phyloP scores from a whole-genome alignment of 1,140 invertebrate genomes.

The Phocides pigmalion region DNA sequence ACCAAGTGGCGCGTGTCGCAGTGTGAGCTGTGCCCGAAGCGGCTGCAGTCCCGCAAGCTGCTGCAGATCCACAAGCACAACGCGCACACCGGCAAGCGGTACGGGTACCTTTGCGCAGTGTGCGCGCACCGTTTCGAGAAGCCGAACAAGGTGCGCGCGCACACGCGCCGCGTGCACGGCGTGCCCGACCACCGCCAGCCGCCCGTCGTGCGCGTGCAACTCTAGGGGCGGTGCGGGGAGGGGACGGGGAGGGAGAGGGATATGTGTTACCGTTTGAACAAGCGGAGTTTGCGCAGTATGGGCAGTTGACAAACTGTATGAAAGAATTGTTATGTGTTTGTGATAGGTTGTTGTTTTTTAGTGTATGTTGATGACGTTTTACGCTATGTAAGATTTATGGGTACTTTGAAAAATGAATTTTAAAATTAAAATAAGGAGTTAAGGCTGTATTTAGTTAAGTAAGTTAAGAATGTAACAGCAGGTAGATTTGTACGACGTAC shows the following conservation, averaged over 20 bases:
- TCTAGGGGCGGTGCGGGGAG: conserved; percentile 30
- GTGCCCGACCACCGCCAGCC: conserved; percentile 57
- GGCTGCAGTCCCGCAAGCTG: conserved; percentile 72
- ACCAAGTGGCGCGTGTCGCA: conserved; percentile 35
- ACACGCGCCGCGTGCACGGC: conserved; percentile 63
- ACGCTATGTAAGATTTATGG: no score
- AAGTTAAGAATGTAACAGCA: no score
- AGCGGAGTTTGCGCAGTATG: no score
- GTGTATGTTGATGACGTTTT: no score
- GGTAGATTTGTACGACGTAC: no score
- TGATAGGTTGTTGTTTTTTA: no score
- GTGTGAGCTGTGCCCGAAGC: conserved; percentile 73
- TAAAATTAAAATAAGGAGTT: no score
- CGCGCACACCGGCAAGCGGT: conserved; percentile 67
- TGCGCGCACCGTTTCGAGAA: conserved; percentile 73
- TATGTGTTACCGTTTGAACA: no score
- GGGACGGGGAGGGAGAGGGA: background rate
- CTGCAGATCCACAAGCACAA: conserved; percentile 77
- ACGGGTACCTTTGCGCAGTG: conserved; percentile 67
- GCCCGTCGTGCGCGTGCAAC: conserved; percentile 56
- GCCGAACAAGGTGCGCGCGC: conserved; percentile 71
- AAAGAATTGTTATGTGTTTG: no score
- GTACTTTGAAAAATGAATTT: no score
- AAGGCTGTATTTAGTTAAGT: no score
- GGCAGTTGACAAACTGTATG: no score